Conservation (phyloP, 2,797 vertebrate species). For the Melanotaenia trifasciata region DNA sequence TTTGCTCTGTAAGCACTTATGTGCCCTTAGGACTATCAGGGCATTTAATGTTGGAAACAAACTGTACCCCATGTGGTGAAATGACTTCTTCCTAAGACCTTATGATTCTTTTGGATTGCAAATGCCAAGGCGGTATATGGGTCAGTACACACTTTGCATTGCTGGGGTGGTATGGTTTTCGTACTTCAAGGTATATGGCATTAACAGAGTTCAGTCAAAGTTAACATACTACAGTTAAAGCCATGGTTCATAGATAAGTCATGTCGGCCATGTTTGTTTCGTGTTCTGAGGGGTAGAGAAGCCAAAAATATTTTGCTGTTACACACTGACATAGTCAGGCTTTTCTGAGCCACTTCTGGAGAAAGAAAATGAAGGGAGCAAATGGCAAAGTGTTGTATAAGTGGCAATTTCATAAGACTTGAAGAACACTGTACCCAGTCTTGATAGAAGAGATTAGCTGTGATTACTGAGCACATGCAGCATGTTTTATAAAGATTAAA, state of each 20-base stretch:
- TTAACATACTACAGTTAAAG: not conserved
- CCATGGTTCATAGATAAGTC: conserved; percentile 5
- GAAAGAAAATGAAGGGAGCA: conserved; percentile 19
- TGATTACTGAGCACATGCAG: conserved; percentile 63
- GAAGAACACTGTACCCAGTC: conserved; percentile 65
- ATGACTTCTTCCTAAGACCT: conserved; percentile 21
- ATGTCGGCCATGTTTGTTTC: not conserved
- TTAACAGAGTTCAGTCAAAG: conserved; percentile 12
- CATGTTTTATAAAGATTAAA: conserved; percentile 79
- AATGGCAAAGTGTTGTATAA: conserved; percentile 57
- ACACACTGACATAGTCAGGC: conserved; percentile 12
- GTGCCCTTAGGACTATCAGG: conserved; percentile 37
- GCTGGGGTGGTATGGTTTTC: conserved; percentile 21
- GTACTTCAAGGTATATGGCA: conserved; percentile 33
- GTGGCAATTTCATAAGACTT: conserved; percentile 65
- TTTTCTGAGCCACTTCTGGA: conserved; percentile 40
- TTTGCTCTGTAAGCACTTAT: conserved; percentile 30
- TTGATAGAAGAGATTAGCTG: conserved; percentile 55
- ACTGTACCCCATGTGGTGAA: conserved; percentile 25
- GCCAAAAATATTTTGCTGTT: conserved; percentile 20
- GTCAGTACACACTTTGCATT: conserved; percentile 41
- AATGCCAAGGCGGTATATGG: conserved; percentile 59
- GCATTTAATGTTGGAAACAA: conserved; percentile 44
- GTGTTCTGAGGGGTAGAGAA: not conserved
- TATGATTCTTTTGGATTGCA: conserved; percentile 31